Percentiles rank a stretch among this genome's conserved stretches.
Evolutionary conservation across 2,888 invertebrate genomes (phyloP).

Genomic region (Sipha maydis): DNA sequence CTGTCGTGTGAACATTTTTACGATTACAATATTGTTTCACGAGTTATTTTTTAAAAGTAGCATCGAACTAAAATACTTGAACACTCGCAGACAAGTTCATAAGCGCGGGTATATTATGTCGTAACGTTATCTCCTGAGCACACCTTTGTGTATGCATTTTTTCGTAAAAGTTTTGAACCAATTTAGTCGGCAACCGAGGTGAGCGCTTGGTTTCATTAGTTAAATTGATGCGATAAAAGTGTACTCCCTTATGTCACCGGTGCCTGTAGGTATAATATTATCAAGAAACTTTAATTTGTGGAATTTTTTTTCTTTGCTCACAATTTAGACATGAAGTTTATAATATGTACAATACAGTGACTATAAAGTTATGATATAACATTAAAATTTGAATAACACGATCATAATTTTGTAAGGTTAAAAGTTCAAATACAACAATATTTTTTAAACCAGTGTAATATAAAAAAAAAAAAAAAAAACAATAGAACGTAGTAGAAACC

Average conservation of each 20-base stretch:
- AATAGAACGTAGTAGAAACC: background rate
- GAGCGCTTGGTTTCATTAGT: constrained; percentile 5
- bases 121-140: background rate
- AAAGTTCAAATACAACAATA: too few relatives aligned
- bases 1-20: background rate
- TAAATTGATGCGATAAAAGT: constrained; percentile 34
- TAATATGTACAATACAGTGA: background rate
- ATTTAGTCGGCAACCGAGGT: background rate
- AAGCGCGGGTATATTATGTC: background rate
- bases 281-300: background rate
- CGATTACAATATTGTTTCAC: background rate
- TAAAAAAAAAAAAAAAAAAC: too few relatives aligned
- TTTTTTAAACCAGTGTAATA: background rate
- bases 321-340: background rate
- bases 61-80: background rate
- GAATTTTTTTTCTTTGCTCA: background rate
- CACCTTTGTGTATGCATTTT: background rate
- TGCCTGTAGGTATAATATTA: background rate
- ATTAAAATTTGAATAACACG: background rate
- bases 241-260: background rate
- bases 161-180: constrained; percentile 10
- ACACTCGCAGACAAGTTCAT: background rate
- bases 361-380: background rate
- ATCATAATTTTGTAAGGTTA: background rate
- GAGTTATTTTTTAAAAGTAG: background rate